phyloP scores from a whole-genome alignment of 2,888 invertebrate genomes.

The Balanococcus diminutus region DNA sequence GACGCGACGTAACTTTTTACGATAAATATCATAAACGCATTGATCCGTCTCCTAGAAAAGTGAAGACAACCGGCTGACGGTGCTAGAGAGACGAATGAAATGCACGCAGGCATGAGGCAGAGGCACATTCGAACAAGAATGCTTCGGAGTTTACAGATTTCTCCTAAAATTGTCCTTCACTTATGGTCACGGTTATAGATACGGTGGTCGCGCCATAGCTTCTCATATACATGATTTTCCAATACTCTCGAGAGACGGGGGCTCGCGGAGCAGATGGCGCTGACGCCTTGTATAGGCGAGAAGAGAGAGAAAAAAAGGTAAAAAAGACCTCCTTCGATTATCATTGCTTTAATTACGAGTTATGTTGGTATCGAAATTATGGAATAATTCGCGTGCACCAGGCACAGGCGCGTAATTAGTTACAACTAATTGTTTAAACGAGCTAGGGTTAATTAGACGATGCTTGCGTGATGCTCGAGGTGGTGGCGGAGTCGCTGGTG shows the following conservation, averaged over 20 bases:
- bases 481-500: no score
- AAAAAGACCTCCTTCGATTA: constrained; percentile 21
- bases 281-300: neutral
- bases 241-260: neutral
- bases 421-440: neutral
- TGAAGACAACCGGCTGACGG: neutral
- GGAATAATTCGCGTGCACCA: constrained; percentile 4
- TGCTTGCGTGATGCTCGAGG: neutral
- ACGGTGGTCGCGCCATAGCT: constrained; percentile 6
- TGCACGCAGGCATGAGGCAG: no score
- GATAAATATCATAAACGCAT: constrained; percentile 26
- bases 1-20: neutral
- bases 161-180: constrained; percentile 47
- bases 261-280: neutral
- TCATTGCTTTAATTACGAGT: constrained; percentile 15
- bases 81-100: constrained; percentile 45
- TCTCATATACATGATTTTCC: neutral
- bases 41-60: constrained; percentile 21
- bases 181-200: constrained; percentile 47
- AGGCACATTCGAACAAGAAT: constrained; percentile 39
- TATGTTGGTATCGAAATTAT: neutral
- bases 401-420: constrained; percentile 4
- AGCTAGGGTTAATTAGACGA: neutral
- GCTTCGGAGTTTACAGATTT: neutral
- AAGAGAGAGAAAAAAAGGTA: neutral